Base-by-base conservation (phyloP, 2,888 invertebrate species). In the Dryococelus australis region DNA sequence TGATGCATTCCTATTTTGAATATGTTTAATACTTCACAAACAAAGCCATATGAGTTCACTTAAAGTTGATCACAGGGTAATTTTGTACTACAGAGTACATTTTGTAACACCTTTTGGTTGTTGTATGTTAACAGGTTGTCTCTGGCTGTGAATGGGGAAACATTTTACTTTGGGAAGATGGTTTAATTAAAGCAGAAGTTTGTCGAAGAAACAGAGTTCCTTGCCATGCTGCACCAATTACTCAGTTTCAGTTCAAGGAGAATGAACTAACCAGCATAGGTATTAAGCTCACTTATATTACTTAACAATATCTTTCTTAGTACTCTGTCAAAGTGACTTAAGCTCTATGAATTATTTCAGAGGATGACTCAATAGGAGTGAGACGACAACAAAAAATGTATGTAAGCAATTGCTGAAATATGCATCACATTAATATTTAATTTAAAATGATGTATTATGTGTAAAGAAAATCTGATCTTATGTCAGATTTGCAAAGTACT, bases 131-230 rank as follows among this genome's bases (percentile, higher is more conserved):
- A 35, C 43, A 96, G 96, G 95, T 97, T 0, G 93, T 98, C 79
- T 97, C 98, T 0, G 97, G 98, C 0, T 96, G 96, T 90, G 96
- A 96, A 90, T 98, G 98, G 98, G 98, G 98, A 0, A 98, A 98
- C 92, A 95, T 98, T 91, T 93, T 98, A 80, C 94, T 98, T 0
- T 98, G 98, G 98, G 97, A 98, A 90, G 97, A 95, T 84, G 97
- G 97, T 0, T 93, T 97, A 0, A 98, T 98, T 20, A 97, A 97
- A 92, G 93, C 97, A 65, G 97, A 98, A 93, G 95, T 98, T 0
- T 95, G 95, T 13, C 94, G 96, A 88, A 95, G 95, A 89, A 95
- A 95, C 85, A 93, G 95, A 35, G 95, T 95, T 91, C 93, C 94
- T 0, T 98, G 98, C 91, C 98, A 98, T 91, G 92, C 93, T 6